phyloP scores from a whole-genome alignment of 2,113 vertebrate species.

The Typhlomys cinereus region DNA sequence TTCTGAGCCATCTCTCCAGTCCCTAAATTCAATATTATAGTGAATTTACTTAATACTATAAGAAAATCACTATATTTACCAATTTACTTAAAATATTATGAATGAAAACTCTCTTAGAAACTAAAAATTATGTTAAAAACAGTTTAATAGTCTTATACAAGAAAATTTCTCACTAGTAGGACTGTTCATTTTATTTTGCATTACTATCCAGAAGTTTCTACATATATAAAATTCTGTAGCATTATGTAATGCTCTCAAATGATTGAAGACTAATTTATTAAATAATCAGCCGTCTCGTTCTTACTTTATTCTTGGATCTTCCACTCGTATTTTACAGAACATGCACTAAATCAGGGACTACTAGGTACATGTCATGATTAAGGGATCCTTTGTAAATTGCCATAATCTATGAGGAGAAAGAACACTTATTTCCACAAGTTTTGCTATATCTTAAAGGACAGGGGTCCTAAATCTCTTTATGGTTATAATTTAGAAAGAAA shows the following conservation, averaged over 20 bases:
- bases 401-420: background rate
- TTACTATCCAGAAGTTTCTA: background rate
- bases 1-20: background rate
- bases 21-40: background rate
- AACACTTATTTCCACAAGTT: background rate
- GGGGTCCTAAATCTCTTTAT: background rate
- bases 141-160: background rate
- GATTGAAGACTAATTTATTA: background rate
- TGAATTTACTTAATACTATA: background rate
- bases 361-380: background rate
- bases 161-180: background rate
- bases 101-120: background rate
- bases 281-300: background rate
- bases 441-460: background rate
- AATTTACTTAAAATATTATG: background rate
- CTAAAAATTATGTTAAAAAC: background rate
- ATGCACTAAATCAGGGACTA: background rate
- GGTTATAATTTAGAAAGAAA: background rate
- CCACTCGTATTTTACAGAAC: background rate
- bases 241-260: background rate
- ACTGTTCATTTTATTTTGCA: background rate
- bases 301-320: background rate
- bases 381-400: background rate
- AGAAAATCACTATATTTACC: background rate
- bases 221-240: background rate